Percentiles rank a stretch among this genome's conserved stretches.
Evolutionary conservation across 2,113 vertebrate species (phyloP).

Genomic region (Colius striatus): DNA sequence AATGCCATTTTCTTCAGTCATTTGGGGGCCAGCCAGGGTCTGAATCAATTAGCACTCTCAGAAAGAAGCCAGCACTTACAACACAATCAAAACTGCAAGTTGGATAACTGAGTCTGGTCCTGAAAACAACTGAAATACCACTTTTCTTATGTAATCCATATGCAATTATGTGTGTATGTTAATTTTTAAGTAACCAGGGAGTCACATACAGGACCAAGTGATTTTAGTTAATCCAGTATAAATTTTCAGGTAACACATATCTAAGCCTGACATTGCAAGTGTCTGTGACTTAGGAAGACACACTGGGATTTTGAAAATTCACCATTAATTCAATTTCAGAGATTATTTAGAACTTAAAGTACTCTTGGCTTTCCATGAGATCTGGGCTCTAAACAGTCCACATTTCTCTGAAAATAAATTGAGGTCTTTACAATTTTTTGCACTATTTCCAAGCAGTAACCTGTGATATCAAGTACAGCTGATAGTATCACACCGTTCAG

Average conservation of each 20-base stretch:
- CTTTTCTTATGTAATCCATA: background rate
- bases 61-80: background rate
- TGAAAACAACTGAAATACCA: background rate
- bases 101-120: background rate
- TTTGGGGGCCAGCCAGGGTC: background rate
- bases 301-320: background rate
- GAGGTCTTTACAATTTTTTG: background rate
- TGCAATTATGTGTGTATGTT: background rate
- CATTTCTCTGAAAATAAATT: background rate
- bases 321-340: background rate
- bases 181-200: background rate
- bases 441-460: background rate
- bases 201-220: fast-evolving
- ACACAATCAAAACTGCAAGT: background rate
- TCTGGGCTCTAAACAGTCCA: background rate
- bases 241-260: background rate
- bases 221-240: background rate
- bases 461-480: background rate
- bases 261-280: background rate
- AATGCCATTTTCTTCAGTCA: background rate
- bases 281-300: background rate
- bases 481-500: background rate
- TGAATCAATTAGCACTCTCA: background rate
- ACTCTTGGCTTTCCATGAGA: background rate
- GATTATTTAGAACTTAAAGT: background rate